Evolutionary conservation across 35 echinoderm and acorn worm species (phyloP).

Genomic region (Lytechinus pictus): DNA sequence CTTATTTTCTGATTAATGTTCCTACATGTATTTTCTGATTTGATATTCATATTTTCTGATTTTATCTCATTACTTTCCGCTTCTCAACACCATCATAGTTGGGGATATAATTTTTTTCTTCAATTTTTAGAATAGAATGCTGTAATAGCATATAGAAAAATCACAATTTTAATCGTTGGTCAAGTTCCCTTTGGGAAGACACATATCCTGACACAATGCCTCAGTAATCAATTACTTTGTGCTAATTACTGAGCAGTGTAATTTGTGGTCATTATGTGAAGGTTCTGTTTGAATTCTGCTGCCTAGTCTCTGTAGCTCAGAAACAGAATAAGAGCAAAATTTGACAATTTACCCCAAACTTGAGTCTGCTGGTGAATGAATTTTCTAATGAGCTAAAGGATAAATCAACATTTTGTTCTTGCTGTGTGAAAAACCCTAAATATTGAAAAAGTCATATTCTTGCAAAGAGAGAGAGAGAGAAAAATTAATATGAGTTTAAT

Average conservation of each 20-base stretch:
- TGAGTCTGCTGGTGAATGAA: no score
- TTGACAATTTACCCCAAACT: background rate
- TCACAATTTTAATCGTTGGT: background rate
- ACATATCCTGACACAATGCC: no score
- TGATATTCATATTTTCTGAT: no score
- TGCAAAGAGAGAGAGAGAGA: background rate
- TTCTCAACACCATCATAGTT: background rate
- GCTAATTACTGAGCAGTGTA: background rate
- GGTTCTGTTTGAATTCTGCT: background rate
- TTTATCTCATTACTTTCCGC: background rate
- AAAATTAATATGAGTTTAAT: background rate
- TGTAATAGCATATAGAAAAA: background rate
- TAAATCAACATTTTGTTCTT: background rate
- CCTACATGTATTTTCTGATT: no score
- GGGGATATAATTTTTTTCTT: no score
- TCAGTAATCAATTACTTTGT: background rate
- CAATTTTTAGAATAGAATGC: background rate
- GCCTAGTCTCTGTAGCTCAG: background rate
- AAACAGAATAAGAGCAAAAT: no score
- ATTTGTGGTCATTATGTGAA: background rate
- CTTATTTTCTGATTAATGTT: background rate
- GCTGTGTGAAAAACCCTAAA: background rate
- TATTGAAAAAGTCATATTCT: background rate
- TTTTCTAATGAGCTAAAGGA: no score
- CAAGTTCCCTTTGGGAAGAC: background rate